Evolutionary conservation across 64 coral and sea anemone genomes (phyloP).

Genomic region (Dendronephthya gigantea): DNA sequence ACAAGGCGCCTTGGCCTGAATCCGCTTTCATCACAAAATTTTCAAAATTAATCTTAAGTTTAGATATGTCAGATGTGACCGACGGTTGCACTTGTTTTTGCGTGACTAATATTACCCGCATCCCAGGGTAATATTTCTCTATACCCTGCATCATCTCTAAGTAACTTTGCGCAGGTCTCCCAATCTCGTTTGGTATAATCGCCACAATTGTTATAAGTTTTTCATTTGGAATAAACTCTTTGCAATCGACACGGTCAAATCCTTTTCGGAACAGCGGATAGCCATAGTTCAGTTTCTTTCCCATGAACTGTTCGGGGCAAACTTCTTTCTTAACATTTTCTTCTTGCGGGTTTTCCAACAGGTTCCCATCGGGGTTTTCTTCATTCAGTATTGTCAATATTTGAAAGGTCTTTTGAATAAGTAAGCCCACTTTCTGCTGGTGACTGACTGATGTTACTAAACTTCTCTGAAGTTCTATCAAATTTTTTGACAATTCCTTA

Average conservation of each 20-base stretch:
- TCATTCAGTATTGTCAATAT: no score
- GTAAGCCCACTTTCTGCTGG: no score
- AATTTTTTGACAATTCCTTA: no score
- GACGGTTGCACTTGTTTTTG: neutral
- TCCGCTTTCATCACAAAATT: neutral
- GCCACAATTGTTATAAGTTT: slow-evolving; percentile 53
- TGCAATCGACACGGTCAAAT: slow-evolving; percentile 54
- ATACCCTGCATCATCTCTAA: slow-evolving; percentile 30
- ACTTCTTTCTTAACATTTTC: slow-evolving; percentile 16
- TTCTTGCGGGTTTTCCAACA: neutral
- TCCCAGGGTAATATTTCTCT: slow-evolving; percentile 44
- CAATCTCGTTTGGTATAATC: neutral
- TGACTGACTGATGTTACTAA: no score
- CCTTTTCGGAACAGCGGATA: slow-evolving; percentile 77
- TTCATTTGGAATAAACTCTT: slow-evolving; percentile 44
- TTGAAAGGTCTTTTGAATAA: no score
- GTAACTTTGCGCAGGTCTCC: neutral
- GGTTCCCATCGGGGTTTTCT: no score
- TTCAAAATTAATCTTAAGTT: neutral
- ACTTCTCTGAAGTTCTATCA: no score
- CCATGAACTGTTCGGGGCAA: slow-evolving; percentile 64
- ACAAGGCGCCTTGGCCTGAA: neutral
- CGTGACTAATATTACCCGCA: slow-evolving; percentile 43
- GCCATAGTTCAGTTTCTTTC: slow-evolving; percentile 54
- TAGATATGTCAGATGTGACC: neutral